Evolutionary conservation across 2,113 vertebrate genomes (phyloP).

Genomic region (Merops nubicus): DNA sequence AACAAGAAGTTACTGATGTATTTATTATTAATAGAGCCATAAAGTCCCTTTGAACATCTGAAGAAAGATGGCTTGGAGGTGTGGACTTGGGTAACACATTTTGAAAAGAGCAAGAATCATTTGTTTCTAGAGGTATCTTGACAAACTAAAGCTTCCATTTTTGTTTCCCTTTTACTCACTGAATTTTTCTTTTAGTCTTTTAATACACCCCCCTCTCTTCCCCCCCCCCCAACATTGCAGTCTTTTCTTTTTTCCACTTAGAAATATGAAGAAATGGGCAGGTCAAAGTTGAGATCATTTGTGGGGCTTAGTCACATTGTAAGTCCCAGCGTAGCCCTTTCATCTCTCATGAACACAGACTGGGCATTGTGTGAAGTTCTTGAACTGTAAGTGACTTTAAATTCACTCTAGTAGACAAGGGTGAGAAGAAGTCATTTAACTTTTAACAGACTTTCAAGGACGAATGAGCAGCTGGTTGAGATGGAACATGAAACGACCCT

Average conservation of each 20-base stretch:
- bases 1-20: neutral
- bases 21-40: neutral
- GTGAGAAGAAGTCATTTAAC: slow-evolving; percentile 60
- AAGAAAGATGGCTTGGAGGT: neutral
- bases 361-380: slow-evolving; percentile 56
- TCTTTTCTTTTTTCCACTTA: slow-evolving; percentile 28
- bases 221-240: neutral
- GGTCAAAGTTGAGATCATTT: slow-evolving; percentile 64
- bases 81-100: neutral
- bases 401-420: slow-evolving; percentile 53
- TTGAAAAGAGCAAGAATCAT: neutral
- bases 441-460: slow-evolving; percentile 58
- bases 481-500: slow-evolving; percentile 34
- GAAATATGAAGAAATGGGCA: slow-evolving; percentile 60
- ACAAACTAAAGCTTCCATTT: slow-evolving; percentile 2
- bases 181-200: slow-evolving; percentile 44
- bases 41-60: neutral
- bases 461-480: slow-evolving; percentile 34
- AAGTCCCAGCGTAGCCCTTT: slow-evolving; percentile 49
- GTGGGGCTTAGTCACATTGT: slow-evolving; percentile 31
- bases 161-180: neutral
- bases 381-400: slow-evolving; percentile 67
- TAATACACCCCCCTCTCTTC: neutral
- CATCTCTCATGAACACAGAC: slow-evolving; percentile 49
- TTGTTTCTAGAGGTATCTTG: neutral